These are phyloP conservation scores for Sebastes vulpes DNA, from an alignment of 2,797 vertebrate genomes.

Conservation along the genomic window DNA sequence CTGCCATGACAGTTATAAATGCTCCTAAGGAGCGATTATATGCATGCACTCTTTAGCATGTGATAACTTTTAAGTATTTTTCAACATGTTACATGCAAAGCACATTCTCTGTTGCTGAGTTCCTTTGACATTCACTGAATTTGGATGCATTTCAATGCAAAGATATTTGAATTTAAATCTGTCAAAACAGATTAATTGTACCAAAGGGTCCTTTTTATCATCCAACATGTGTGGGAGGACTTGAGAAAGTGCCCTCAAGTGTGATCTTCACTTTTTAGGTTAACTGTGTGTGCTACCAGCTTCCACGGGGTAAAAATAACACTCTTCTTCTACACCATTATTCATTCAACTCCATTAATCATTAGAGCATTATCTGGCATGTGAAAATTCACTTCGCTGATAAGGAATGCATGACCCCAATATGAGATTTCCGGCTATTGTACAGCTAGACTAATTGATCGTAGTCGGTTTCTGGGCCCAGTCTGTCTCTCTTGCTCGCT, in stretches of 20 bases:
- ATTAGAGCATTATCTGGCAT: slow-evolving; percentile 83
- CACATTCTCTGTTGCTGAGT: not conserved
- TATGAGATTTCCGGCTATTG: slow-evolving; percentile 85
- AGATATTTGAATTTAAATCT: slow-evolving; percentile 36
- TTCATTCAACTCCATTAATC: slow-evolving; percentile 84
- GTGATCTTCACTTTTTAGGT: slow-evolving; percentile 76
- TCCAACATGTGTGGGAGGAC: slow-evolving; percentile 71
- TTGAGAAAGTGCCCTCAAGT: slow-evolving; percentile 69
- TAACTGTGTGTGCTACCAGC: slow-evolving; percentile 72
- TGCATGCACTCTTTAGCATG: not conserved
- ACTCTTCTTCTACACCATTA: slow-evolving; percentile 73
- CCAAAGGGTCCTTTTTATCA: slow-evolving; percentile 61
- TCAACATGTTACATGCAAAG: not conserved
- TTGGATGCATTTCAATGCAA: slow-evolving; percentile 1
- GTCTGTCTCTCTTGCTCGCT: slow-evolving; percentile 13
- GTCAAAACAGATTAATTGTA: slow-evolving; percentile 49
- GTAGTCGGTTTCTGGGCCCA: slow-evolving; percentile 61
- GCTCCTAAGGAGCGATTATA: slow-evolving; percentile 6
- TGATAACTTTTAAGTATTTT: not conserved
- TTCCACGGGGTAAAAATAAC: slow-evolving; percentile 79
- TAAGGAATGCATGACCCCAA: slow-evolving; percentile 83
- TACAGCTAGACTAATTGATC: slow-evolving; percentile 83
- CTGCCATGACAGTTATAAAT: not conserved
- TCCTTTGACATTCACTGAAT: slow-evolving; percentile 26
- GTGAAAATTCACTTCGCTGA: slow-evolving; percentile 81